These are phyloP conservation scores for Holothuria scabra DNA, from an alignment of 53 echinoderm and acorn worm genomes.

Conservation along the genomic window DNA sequence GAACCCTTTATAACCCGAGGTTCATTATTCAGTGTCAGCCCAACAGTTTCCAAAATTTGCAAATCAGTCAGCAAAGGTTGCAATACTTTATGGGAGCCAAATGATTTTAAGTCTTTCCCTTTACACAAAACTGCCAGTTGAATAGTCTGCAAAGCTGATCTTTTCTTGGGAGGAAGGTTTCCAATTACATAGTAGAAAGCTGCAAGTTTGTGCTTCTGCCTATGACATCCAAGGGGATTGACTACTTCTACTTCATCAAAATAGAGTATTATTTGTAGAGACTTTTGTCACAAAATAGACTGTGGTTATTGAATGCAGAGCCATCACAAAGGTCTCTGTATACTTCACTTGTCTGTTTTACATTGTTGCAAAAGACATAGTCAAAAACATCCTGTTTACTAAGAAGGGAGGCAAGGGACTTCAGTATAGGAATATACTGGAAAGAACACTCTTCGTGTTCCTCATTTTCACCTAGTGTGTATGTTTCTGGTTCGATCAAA, in stretches of 20 bases:
- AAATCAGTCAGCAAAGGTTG: conserved; percentile 4
- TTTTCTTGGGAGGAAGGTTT: conserved; percentile 30
- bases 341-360: not conserved
- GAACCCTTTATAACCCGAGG: not conserved
- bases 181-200: conserved; percentile 45
- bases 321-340: conserved; percentile 2
- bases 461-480: not conserved
- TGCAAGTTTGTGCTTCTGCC: conserved; percentile 35
- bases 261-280: conserved; percentile 33
- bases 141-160: conserved; percentile 22
- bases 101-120: conserved; percentile 17
- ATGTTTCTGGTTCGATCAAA: not conserved
- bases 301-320: not conserved
- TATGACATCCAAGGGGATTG: conserved; percentile 31
- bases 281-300: not conserved
- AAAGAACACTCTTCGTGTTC: not conserved
- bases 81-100: conserved; percentile 6
- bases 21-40: not conserved
- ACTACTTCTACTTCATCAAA: conserved; percentile 56
- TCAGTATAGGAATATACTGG: not conserved
- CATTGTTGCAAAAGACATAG: not conserved
- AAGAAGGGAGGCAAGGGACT: not conserved
- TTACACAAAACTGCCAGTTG: conserved; percentile 24
- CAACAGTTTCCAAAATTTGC: not conserved
- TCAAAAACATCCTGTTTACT: not conserved